Evolutionary conservation across 2,888 invertebrate species (phyloP), one percentile per base, ranked within the genome.

Genomic region (Watsonalla cultraria): DNA sequence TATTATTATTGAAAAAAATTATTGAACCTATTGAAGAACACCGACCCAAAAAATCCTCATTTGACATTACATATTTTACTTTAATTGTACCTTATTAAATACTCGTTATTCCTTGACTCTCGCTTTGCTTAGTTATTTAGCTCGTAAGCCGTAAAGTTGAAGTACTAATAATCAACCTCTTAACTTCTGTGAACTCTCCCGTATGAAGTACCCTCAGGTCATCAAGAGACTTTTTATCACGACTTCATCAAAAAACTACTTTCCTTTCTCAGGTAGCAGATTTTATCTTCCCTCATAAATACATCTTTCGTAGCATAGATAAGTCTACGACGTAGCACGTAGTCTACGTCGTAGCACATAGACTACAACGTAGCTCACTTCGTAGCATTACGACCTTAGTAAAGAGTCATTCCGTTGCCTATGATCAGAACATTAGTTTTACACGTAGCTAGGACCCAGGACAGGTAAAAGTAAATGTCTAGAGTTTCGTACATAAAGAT

Each of bases 231-330:
- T 42, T 42, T 39, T 42, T 42, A 42, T 42, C 42, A 11, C 37
- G 59, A 60, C 58, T 58, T 56, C 11, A 5, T 11, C 9, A 5
- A 54, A 55, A 53, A 53, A 60, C 61, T 61, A 61, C 51, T 57
- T 61, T 61, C 42, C 11, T 42, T 11, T 61, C 60, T 57, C 51
- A 56, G 57, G 59, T 60, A 56, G 54, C 58, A 59, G 58, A 64
- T 64, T 64, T 62, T 64, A 64, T 60, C 60, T 57, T 46, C 51
- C 24, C 53, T 52, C 58, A 60, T 66, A 64, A 66, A 64, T 66
- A 62, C 59, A 54, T 56, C 62, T 24, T 24, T 24, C 4, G 65
- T 60, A 65, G 62, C 60, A 58, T 35, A 52, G 53, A 57, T 24
- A 24, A 2, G 53, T 58, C 64, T 64, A 60, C 61, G 59, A 47